Evolutionary conservation across 2,888 invertebrate genomes (phyloP).

Genomic region (Himalopsyche tibetana): DNA sequence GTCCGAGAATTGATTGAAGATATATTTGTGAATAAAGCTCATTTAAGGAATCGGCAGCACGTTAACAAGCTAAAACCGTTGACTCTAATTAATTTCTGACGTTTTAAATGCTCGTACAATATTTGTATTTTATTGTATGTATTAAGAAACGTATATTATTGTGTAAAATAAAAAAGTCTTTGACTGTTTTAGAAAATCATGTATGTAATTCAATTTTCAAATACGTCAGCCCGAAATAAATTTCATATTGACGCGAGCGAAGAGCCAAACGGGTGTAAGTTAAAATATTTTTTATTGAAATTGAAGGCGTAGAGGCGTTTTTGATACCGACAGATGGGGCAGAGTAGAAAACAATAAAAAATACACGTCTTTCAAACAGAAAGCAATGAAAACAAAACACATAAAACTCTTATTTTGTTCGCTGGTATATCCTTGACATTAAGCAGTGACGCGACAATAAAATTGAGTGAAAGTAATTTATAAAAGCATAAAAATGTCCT

Average conservation of each 20-base stretch:
- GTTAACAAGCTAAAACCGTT: too few relatives aligned
- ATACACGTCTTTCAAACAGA: slow-evolving; percentile 34
- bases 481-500: too few relatives aligned
- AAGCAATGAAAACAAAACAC: slow-evolving; percentile 27
- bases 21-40: too few relatives aligned
- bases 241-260: neutral
- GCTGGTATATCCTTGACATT: neutral
- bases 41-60: too few relatives aligned
- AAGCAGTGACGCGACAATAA: slow-evolving; percentile 5
- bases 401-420: slow-evolving; percentile 11
- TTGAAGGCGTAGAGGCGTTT: slow-evolving; percentile 8
- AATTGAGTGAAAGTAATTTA: too few relatives aligned
- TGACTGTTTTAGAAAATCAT: neutral
- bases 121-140: neutral
- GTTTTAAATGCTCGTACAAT: too few relatives aligned
- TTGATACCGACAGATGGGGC: slow-evolving; percentile 23
- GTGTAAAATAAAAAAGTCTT: neutral
- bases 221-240: slow-evolving; percentile 12
- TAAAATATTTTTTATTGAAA: slow-evolving; percentile 17
- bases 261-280: neutral
- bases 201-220: neutral
- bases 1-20: too few relatives aligned
- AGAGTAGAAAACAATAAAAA: slow-evolving; percentile 24
- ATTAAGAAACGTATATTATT: neutral
- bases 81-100: too few relatives aligned